A percentile compares a stretch with the other conserved stretches of the same genome.
phyloP scores from a whole-genome alignment of 2,113 vertebrate genomes.

The Alethe castanea region DNA sequence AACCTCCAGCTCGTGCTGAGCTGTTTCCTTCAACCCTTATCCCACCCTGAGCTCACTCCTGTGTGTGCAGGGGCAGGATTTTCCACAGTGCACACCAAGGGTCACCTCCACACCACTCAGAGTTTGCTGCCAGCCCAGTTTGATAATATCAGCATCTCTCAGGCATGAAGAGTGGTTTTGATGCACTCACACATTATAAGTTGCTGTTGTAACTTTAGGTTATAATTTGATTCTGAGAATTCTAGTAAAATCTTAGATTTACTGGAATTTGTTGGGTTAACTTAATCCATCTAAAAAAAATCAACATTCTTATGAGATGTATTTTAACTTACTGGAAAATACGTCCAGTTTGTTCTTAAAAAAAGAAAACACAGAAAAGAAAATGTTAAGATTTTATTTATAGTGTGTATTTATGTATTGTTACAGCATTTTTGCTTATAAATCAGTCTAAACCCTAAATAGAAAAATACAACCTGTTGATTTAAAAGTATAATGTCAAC shows the following conservation, averaged over 20 bases:
- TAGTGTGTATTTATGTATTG: not conserved
- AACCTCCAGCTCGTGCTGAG: accelerated
- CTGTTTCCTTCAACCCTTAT: accelerated
- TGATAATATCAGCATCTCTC: not conserved
- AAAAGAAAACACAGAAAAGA: not conserved
- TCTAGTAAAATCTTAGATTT: not conserved
- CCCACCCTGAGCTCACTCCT: not conserved
- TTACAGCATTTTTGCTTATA: not conserved
- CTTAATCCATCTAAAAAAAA: not conserved
- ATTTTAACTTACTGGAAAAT: not conserved
- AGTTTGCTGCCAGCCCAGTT: not conserved
- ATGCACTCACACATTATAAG: not conserved
- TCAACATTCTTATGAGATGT: not conserved
- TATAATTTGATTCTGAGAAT: not conserved
- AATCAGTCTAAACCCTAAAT: not conserved
- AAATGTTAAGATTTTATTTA: not conserved
- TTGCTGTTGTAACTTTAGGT: not conserved
- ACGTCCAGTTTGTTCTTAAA: not conserved
- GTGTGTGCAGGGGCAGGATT: not conserved
- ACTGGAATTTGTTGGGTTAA: not conserved
- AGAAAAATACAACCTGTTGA: not conserved
- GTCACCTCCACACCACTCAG: accelerated
- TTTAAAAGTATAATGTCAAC: not conserved
- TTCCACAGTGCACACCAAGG: not conserved
- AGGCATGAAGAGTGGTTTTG: accelerated